Evolutionary conservation across 2,797 vertebrate genomes (phyloP).

Genomic region (Lepus oiostolus): DNA sequence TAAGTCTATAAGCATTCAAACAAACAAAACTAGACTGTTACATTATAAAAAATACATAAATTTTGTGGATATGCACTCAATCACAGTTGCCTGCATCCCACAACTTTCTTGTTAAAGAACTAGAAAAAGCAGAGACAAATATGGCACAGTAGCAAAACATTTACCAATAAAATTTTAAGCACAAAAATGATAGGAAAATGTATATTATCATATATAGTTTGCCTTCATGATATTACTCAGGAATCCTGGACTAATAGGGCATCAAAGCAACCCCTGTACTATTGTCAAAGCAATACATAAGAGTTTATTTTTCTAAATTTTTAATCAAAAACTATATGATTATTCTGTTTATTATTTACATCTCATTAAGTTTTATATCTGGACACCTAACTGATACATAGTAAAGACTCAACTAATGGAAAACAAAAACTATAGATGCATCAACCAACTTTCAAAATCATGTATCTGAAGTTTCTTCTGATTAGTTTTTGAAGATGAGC

Average conservation of each 20-base stretch:
- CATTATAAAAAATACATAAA: slow-evolving; percentile 23
- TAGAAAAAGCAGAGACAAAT: neutral
- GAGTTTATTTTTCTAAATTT: slow-evolving; percentile 13
- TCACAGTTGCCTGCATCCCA: neutral
- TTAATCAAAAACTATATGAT: neutral
- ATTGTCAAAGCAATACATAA: neutral
- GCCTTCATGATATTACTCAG: neutral
- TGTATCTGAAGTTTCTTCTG: neutral
- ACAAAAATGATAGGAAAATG: neutral
- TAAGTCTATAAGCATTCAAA: neutral
- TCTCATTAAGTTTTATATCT: neutral
- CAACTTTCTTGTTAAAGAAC: neutral
- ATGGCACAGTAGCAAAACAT: neutral
- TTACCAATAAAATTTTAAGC: slow-evolving; percentile 17
- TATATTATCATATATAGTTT: neutral
- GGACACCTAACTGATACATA: neutral
- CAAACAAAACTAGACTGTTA: neutral
- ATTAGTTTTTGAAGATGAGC: neutral
- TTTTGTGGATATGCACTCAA: neutral
- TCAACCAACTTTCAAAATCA: neutral
- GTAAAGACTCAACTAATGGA: neutral
- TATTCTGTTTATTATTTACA: neutral
- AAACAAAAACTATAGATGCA: neutral
- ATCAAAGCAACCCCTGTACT: neutral
- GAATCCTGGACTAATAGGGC: neutral